phyloP scores from a whole-genome alignment of 1,140 invertebrate species.

The Meloidogyne exigua region DNA sequence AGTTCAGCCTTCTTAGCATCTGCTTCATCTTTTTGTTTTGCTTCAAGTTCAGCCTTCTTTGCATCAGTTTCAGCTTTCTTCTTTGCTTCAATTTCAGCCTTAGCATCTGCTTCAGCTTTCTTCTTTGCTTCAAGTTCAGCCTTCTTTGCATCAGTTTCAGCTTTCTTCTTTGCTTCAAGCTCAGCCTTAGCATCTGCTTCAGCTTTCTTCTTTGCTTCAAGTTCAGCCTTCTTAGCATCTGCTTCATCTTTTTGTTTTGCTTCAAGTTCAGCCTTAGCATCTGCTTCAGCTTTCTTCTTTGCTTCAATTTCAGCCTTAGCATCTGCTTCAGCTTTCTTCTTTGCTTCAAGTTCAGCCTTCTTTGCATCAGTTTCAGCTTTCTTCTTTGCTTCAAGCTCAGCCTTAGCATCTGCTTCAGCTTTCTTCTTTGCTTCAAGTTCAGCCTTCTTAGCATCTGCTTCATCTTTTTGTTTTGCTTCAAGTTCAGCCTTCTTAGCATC shows the following conservation, averaged over 20 bases:
- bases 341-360: neutral
- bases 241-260: too few species aligned
- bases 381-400: neutral
- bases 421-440: neutral
- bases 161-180: neutral
- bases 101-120: neutral
- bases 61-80: neutral
- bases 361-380: neutral
- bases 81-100: neutral
- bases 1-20: neutral
- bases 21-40: too few species aligned
- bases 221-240: too few species aligned
- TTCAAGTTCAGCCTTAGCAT: too few species aligned
- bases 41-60: neutral
- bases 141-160: neutral
- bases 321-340: neutral
- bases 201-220: neutral
- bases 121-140: neutral
- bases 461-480: neutral
- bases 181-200: neutral
- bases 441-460: neutral
- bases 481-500: neutral
- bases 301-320: neutral
- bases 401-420: too few species aligned
- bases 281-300: neutral